Conservation (phyloP, 2,888 invertebrate species). For the Deilephila elpenor region DNA sequence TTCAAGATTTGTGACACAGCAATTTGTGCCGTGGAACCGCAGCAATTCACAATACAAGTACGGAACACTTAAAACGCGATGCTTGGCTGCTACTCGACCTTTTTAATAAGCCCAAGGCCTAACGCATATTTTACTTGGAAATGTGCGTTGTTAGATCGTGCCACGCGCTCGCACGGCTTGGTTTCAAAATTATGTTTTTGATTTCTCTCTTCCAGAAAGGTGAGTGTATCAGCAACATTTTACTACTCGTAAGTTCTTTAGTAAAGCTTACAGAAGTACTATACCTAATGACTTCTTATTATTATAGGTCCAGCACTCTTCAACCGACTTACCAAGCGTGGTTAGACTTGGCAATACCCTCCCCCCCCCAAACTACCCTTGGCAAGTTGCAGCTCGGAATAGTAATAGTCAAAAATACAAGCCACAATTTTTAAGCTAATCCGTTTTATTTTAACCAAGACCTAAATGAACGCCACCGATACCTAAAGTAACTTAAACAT, state of each 20-base stretch:
- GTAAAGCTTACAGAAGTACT: too few species aligned
- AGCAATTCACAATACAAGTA: not conserved
- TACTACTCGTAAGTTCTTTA: too few species aligned
- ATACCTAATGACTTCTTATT: too few species aligned
- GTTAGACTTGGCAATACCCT: too few species aligned
- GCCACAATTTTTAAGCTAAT: too few species aligned
- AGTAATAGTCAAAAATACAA: too few species aligned
- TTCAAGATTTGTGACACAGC: not conserved
- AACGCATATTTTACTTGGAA: conserved; percentile 15
- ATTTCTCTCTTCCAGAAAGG: not conserved
- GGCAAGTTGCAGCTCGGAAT: too few species aligned
- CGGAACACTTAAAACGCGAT: conserved; percentile 8
- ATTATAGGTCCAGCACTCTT: too few species aligned
- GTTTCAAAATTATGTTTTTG: not conserved
- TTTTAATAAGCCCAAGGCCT: conserved; percentile 19
- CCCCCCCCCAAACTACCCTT: too few species aligned
- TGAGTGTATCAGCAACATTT: not conserved
- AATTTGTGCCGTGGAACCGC: not conserved
- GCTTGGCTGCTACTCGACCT: conserved; percentile 13
- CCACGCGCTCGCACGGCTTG: not conserved
- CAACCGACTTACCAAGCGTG: too few species aligned
- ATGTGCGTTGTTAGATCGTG: not conserved
- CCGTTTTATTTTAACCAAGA: too few species aligned
- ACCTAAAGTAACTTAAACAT: not conserved
- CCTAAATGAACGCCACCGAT: too few species aligned